Conservation (phyloP, 2,888 invertebrate species). For the Urechis unicinctus region DNA sequence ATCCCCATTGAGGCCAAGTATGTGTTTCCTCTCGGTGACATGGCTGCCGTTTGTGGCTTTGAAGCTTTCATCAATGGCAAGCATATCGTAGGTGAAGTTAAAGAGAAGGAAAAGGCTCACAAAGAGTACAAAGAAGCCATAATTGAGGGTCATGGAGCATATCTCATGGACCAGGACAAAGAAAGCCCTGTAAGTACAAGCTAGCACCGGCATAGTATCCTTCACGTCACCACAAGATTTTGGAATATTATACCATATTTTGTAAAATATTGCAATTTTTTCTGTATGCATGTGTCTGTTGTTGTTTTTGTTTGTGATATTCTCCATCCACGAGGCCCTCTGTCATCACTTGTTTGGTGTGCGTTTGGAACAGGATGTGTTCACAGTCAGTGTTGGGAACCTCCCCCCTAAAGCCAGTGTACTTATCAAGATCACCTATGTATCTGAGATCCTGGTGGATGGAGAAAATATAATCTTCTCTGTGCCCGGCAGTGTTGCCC, state of each 20-base stretch:
- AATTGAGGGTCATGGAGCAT: constrained; percentile 50
- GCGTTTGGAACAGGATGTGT: constrained; percentile 47
- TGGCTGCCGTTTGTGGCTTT: constrained; percentile 51
- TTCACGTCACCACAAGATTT: too few species aligned
- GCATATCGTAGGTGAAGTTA: constrained; percentile 48
- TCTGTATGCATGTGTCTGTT: neutral
- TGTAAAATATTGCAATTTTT: too few species aligned
- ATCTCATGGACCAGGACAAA: constrained; percentile 52
- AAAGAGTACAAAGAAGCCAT: constrained; percentile 49
- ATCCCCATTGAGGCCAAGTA: constrained; percentile 48
- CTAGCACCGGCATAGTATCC: neutral
- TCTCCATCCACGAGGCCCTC: too few species aligned
- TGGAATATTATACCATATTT: too few species aligned
- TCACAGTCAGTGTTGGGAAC: constrained; percentile 51
- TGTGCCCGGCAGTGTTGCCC: constrained; percentile 46
- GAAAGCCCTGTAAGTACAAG: constrained; percentile 37
- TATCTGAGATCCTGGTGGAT: constrained; percentile 48
- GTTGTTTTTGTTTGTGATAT: neutral
- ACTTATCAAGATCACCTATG: constrained; percentile 51
- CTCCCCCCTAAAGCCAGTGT: constrained; percentile 44
- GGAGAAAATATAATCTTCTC: constrained; percentile 43
- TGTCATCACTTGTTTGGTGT: too few species aligned
- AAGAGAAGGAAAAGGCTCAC: constrained; percentile 50
- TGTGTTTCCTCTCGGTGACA: constrained; percentile 50
- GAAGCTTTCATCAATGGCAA: constrained; percentile 52